phyloP scores from a whole-genome alignment of 2,113 vertebrate species.

The Carettochelys insculpta region DNA sequence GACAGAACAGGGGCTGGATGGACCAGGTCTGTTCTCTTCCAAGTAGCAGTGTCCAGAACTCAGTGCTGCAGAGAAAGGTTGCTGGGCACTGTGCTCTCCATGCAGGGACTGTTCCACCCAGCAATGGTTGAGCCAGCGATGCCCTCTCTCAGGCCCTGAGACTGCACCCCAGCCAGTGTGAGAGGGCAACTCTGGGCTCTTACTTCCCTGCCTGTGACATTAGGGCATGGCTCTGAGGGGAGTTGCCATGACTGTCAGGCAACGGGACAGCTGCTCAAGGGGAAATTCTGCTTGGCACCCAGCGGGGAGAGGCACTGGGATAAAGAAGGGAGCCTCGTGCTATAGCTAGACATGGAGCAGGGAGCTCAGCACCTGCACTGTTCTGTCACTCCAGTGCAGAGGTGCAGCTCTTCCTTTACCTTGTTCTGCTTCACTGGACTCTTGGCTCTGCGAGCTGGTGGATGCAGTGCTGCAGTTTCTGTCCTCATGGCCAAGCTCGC shows the following conservation, averaged over 20 bases:
- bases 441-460: background rate
- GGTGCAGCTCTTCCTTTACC: background rate
- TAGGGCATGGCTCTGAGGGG: background rate
- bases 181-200: background rate
- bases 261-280: background rate
- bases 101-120: too few relatives aligned
- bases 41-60: background rate
- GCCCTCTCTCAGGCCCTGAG: background rate
- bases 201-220: background rate
- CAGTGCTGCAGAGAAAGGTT: background rate
- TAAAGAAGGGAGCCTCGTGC: background rate
- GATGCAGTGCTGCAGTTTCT: background rate
- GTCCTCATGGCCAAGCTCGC: background rate
- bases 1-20: background rate
- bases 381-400: background rate
- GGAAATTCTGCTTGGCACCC: background rate
- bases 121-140: background rate
- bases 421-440: background rate
- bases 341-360: background rate
- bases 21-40: background rate
- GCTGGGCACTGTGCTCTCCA: background rate
- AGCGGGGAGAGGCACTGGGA: background rate
- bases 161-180: background rate
- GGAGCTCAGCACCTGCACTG: background rate
- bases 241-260: background rate